A percentile compares a stretch with the other conserved stretches of the same genome.
Evolutionary conservation across 2,888 invertebrate genomes (phyloP).

Genomic region (Polydesmus complanatus): DNA sequence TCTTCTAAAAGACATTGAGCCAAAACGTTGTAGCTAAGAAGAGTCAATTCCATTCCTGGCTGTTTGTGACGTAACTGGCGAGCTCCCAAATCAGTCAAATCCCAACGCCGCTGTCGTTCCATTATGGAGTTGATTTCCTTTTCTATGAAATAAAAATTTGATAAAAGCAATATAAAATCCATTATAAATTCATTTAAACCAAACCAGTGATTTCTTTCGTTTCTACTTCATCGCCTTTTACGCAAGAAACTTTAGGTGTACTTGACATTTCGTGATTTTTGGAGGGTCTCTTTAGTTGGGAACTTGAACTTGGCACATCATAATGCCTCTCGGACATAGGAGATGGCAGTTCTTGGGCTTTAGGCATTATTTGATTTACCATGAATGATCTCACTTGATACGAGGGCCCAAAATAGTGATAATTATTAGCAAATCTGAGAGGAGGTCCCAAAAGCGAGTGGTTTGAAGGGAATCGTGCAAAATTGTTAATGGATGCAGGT

Average conservation of each 20-base stretch:
- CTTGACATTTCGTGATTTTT: not conserved
- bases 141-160: not conserved
- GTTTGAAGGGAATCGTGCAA: no score
- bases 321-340: not conserved
- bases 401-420: not conserved
- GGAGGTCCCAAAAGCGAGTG: no score
- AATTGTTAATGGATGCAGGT: no score
- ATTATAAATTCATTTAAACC: no score
- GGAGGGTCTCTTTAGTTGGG: not conserved
- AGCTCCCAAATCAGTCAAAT: conserved; percentile 12
- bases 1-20: conserved; percentile 64
- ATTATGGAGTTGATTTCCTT: not conserved
- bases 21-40: conserved; percentile 77
- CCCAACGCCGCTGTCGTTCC: conserved; percentile 8
- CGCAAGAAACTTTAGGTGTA: not conserved
- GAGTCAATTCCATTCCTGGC: conserved; percentile 39
- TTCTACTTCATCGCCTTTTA: not conserved
- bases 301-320: not conserved
- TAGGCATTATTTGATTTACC: not conserved
- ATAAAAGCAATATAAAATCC: not conserved
- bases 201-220: not conserved
- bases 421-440: no score
- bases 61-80: not conserved
- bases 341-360: not conserved
- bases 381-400: not conserved